phyloP scores from a whole-genome alignment of 2,113 vertebrate genomes.

The Bubo blakistoni region DNA sequence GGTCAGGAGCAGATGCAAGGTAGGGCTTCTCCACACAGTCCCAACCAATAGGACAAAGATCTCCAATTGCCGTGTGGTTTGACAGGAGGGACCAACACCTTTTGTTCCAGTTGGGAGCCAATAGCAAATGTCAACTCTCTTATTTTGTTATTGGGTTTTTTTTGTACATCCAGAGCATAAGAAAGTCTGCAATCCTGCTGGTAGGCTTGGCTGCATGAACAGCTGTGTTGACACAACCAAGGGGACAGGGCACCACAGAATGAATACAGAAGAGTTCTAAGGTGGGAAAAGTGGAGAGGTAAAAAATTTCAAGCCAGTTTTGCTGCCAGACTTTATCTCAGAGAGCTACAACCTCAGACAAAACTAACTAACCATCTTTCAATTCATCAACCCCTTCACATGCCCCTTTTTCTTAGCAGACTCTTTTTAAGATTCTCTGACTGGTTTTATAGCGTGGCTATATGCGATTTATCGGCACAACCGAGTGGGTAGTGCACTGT shows the following conservation, averaged over 20 bases:
- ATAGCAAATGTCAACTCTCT: background rate
- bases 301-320: background rate
- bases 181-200: background rate
- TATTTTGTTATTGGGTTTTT: accelerated
- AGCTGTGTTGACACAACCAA: background rate
- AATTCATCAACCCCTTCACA: background rate
- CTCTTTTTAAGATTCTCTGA: background rate
- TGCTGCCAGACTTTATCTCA: background rate
- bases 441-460: accelerated
- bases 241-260: background rate
- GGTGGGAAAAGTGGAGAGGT: background rate
- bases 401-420: background rate
- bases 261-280: accelerated
- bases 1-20: background rate
- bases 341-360: background rate
- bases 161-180: background rate
- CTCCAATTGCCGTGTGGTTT: background rate
- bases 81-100: background rate
- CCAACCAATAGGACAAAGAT: accelerated
- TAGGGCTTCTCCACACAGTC: background rate
- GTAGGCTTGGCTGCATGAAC: background rate
- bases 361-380: background rate
- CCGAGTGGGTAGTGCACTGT: too few species aligned
- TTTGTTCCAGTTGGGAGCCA: background rate
- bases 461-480: background rate